Percentiles rank a stretch among this genome's conserved stretches.
phyloP scores from a whole-genome alignment of 2,888 invertebrate species.

The Spodoptera picta region DNA sequence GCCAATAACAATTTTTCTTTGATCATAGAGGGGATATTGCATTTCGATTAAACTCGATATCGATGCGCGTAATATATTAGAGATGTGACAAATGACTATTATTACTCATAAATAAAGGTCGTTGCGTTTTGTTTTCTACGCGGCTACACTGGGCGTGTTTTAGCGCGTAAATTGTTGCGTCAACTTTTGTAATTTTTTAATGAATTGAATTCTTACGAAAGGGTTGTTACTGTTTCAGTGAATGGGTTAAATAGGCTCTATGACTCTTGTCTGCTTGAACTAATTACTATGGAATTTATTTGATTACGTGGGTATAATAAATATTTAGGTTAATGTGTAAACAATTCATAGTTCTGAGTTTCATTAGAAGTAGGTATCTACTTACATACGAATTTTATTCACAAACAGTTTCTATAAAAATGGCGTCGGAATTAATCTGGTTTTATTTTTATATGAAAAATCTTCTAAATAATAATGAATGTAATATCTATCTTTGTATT shows the following conservation, averaged over 20 bases:
- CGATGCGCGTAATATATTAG: slow-evolving; percentile 60
- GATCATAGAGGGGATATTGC: slow-evolving; percentile 48
- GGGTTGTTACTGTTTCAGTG: neutral
- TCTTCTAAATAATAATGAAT: too few species aligned
- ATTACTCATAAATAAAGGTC: slow-evolving; percentile 72
- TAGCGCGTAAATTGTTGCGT: slow-evolving; percentile 34
- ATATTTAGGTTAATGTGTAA: slow-evolving; percentile 6
- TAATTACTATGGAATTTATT: slow-evolving; percentile 14
- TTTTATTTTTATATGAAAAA: too few species aligned
- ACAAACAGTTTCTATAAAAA: too few species aligned
- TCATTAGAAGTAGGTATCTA: too few species aligned
- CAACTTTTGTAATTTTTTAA: slow-evolving; percentile 33
- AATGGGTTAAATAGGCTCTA: slow-evolving; percentile 2
- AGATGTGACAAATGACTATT: slow-evolving; percentile 67
- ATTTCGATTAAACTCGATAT: slow-evolving; percentile 66
- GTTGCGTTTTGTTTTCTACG: slow-evolving; percentile 62
- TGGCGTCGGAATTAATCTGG: too few species aligned
- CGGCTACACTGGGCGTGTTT: slow-evolving; percentile 56
- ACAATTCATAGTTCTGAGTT: too few species aligned
- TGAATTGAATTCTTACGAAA: slow-evolving; percentile 36
- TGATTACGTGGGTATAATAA: slow-evolving; percentile 18
- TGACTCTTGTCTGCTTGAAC: slow-evolving; percentile 7
- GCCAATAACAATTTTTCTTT: slow-evolving; percentile 37
- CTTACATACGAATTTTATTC: too few species aligned
- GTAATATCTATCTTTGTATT: too few species aligned